Conservation (phyloP, 2,888 invertebrate genomes). For the Ormyrus rosae region DNA sequence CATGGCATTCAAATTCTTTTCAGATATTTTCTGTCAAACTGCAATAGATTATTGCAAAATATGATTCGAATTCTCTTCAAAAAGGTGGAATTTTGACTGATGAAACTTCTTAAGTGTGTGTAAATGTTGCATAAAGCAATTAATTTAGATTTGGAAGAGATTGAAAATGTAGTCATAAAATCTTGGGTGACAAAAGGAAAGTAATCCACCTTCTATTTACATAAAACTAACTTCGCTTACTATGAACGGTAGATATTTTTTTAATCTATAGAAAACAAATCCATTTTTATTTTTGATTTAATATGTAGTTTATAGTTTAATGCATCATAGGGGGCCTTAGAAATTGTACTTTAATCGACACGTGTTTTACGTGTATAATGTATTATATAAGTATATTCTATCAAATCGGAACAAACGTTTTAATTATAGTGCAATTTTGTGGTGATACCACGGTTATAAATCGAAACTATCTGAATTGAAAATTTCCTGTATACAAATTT, state of each 20-base stretch:
- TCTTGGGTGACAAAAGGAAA: no score
- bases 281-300: not conserved
- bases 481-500: conserved; percentile 34
- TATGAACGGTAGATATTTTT: conserved; percentile 8
- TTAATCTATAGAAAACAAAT: not conserved
- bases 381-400: conserved; percentile 19
- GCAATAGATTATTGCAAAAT: no score
- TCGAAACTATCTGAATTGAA: not conserved
- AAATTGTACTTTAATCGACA: conserved; percentile 40
- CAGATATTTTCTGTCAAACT: no score
- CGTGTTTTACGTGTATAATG: conserved; percentile 32
- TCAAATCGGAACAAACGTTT: conserved; percentile 13
- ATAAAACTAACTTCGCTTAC: not conserved
- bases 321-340: conserved; percentile 51
- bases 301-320: conserved; percentile 32
- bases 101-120: no score
- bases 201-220: no score
- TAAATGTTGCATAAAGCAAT: no score
- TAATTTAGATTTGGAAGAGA: no score
- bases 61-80: no score
- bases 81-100: no score
- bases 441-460: not conserved
- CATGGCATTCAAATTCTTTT: no score
- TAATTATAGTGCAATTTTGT: conserved; percentile 11
- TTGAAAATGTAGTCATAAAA: no score